A percentile compares a stretch with the other conserved stretches of the same genome.
Evolutionary conservation across 2,797 vertebrate species (phyloP).

Genomic region (Eulemur albifrons): DNA sequence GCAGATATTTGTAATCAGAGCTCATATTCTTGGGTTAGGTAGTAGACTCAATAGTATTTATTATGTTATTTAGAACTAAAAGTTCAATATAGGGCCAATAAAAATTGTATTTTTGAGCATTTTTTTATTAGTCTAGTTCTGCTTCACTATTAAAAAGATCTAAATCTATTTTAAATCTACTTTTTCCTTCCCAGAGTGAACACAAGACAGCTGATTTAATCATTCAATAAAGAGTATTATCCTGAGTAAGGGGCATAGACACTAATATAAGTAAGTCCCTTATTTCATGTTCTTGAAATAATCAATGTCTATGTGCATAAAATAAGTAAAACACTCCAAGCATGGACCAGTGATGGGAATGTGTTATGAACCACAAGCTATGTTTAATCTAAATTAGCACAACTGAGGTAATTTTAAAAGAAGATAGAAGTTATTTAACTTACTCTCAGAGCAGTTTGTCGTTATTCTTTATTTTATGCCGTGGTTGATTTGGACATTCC

Average conservation of each 20-base stretch:
- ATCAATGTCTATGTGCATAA: neutral
- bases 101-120: neutral
- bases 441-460: neutral
- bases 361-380: neutral
- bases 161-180: neutral
- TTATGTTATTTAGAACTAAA: neutral
- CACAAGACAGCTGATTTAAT: neutral
- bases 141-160: neutral
- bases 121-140: neutral
- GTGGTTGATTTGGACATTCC: accelerated
- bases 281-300: neutral
- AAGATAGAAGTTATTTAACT: neutral
- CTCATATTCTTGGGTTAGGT: neutral
- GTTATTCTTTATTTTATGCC: neutral
- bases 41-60: neutral
- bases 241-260: neutral
- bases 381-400: neutral
- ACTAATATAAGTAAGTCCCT: neutral
- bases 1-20: neutral
- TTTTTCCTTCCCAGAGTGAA: neutral
- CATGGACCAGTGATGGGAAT: neutral
- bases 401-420: neutral
- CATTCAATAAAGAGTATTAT: neutral
- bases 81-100: neutral
- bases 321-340: neutral